Evolutionary conservation across 2,113 vertebrate genomes (phyloP), one percentile per base, ranked within the genome.

Genomic region (Corythaeola cristata): DNA sequence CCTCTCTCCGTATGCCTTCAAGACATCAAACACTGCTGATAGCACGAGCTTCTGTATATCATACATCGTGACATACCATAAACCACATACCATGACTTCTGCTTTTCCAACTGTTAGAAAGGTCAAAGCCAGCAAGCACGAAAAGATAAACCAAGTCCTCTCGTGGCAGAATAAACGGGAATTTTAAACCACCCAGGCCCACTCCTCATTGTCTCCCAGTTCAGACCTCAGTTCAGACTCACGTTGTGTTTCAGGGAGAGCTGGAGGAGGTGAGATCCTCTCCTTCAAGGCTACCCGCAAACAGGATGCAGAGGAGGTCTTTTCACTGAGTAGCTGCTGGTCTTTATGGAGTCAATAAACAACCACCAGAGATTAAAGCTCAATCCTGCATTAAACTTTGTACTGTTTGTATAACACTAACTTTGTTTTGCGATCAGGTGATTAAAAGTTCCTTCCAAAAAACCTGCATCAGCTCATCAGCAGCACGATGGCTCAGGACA

Each of bases 311-410:
- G 12, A 58, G 14, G 15, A 85, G 32, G 6, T 33, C 30, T 72
- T 89, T 86, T 37, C 74, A 41, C 35, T 59, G 55, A 64, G 49
- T 15, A 87, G 18, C 8, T 56, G 44, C 72, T 89, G 56, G 6
- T 53, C 84, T 84, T 83, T 87, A 37, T 55, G 28, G 27, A 73
- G 85, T 96, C 58, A 96, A 95, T 96, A 86, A 91, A 45, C 72
- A 95, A 93, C 86, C 41, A 71, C 41, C 53, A 93, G 73, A 73
- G 96, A 80, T 94, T 96, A 98, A 98, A 96, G 89, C 59, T 97
- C 88, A 97, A 52, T 76, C 85, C 85, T 62, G 33, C 45, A 49
- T 72, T 76, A 92, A 90, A 97, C 96, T 97, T 97, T 97, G 97
- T 78, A 93, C 96, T 97, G 85, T 93, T 95, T 91, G 67, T 63